These are phyloP conservation scores for Aphelocoma californica DNA, from an alignment of 2,797 vertebrate genomes.

Conservation along the genomic window DNA sequence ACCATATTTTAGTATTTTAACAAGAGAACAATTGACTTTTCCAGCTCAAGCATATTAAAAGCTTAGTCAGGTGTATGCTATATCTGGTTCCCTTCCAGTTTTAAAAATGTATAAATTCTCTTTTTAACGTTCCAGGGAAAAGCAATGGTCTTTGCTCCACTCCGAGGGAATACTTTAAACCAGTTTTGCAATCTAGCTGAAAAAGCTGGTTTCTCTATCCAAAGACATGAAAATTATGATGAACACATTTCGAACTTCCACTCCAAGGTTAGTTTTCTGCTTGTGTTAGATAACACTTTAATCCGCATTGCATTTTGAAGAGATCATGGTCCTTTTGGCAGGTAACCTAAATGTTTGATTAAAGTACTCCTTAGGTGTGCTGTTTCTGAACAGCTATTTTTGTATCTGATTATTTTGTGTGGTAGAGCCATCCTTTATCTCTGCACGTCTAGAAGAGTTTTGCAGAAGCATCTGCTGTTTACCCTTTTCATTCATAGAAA, in stretches of 20 bases:
- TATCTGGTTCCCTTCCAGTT: conserved; percentile 58
- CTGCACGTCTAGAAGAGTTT: conserved; percentile 74
- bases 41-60: conserved; percentile 14
- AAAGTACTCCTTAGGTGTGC: conserved; percentile 81
- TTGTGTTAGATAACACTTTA: conserved; percentile 84
- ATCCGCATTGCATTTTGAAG: conserved; percentile 83
- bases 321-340: conserved; percentile 85
- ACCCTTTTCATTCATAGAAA: conserved; percentile 74
- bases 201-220: conserved; percentile 86
- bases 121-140: conserved; percentile 82
- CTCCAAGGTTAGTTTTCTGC: conserved; percentile 90
- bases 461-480: conserved; percentile 75
- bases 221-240: conserved; percentile 94
- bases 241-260: conserved; percentile 94
- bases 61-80: conserved; percentile 28
- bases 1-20: background rate
- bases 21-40: conserved; percentile 31
- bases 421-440: conserved; percentile 80
- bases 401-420: conserved; percentile 82
- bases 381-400: conserved; percentile 78
- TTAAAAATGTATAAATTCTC: conserved; percentile 70
- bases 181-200: conserved; percentile 93
- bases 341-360: conserved; percentile 84
- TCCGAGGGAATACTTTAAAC: conserved; percentile 88
- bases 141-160: conserved; percentile 92